Evolutionary conservation across 2,888 invertebrate species (phyloP).

Genomic region (Philereme vetulata): DNA sequence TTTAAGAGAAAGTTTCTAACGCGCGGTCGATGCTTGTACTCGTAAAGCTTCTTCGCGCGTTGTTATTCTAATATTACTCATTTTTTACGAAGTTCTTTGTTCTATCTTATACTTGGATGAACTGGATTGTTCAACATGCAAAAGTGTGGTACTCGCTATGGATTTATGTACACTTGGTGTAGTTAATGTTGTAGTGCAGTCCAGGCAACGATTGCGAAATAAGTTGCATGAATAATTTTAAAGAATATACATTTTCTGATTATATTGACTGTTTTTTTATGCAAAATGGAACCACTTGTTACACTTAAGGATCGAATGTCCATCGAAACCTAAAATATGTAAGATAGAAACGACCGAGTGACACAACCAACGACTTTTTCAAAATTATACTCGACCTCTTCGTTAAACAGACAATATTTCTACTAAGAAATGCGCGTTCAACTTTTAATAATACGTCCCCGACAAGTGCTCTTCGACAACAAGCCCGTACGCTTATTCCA

Average conservation of each 20-base stretch:
- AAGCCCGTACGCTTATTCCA: no score
- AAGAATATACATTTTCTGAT: constrained; percentile 3
- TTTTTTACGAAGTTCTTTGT: no score
- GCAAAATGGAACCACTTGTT: not conserved
- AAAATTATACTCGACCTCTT: not conserved
- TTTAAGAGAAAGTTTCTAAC: no score
- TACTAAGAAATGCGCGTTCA: not conserved
- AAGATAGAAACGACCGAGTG: not conserved
- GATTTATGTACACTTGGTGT: no score
- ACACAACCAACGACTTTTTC: not conserved
- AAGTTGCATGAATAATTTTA: not conserved
- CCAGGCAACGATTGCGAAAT: not conserved
- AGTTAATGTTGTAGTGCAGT: not conserved
- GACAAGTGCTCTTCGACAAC: not conserved
- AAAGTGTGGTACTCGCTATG: no score
- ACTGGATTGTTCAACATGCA: no score
- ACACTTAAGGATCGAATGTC: not conserved
- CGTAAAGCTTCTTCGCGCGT: no score
- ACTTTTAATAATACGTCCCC: not conserved
- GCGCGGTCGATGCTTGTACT: no score
- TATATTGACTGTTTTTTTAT: not conserved
- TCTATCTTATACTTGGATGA: no score
- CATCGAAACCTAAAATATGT: not conserved
- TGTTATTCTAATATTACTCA: no score
- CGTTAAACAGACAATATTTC: not conserved